Evolutionary conservation across 2,113 vertebrate genomes (phyloP), one percentile per base, ranked within the genome.

Genomic region (Thamnophis sirtalis): DNA sequence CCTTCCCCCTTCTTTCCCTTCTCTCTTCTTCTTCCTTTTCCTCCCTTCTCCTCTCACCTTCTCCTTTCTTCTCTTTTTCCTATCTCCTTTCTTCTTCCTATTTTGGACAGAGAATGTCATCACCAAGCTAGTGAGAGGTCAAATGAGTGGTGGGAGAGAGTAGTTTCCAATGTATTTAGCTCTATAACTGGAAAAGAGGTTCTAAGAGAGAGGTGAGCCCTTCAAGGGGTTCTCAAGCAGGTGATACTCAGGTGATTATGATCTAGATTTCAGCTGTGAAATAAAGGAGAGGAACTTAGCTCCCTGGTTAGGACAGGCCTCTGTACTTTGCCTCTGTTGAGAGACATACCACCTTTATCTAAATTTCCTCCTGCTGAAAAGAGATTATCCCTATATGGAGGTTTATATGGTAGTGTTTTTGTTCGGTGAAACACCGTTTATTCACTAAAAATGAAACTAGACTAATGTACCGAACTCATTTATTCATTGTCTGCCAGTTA

Each of bases 391-490:
- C 53, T 38, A 91, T 33, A 49, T 53, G 49, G 84, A 43, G 56
- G 68, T 5, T 38, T 90, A 84, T 48, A n/a, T n/a, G n/a, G n/a
- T 26, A 8, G 0, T 26, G 58, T 50, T n/a, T 92, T 53, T 90
- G 51, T 49, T 38, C 28, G 3, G 84, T 0, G 1, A 60, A 48
- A 24, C 2, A 0, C 33, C 26, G 5, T 13, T 6, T 7, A 89
- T 87, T 91, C 86, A 48, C 0, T 0, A 33, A 89, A 60, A 87
- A 15, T 63, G 24, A 7, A 90, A 88, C 43, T 26, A 0, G 0
- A 43, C 58, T 58, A 49, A 73, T n/a, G 1, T 53, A 85, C 4
- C 13, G 28, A n/a, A 68, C 8, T 90, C 55, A 63, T 15, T 54
- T 89, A 50, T 53, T 88, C 87, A 91, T 33, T 22, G 87, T 33